Evolutionary conservation across 2,113 vertebrate genomes (phyloP).

Genomic region (Morone chrysops): DNA sequence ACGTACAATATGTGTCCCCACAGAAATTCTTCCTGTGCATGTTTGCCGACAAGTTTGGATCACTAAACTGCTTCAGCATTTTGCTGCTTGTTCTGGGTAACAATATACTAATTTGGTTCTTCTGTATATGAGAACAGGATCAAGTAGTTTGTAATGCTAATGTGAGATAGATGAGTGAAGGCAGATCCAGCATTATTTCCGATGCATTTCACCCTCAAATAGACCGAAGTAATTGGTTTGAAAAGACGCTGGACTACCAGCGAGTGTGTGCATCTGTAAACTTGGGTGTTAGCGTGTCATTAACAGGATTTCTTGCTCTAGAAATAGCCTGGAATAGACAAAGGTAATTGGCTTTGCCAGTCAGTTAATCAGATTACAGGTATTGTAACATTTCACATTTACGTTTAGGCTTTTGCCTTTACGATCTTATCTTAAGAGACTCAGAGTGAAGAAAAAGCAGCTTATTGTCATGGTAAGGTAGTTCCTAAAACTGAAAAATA

Average conservation of each 20-base stretch:
- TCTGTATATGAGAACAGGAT: neutral
- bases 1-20: neutral
- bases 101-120: neutral
- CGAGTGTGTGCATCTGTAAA: constrained; percentile 33
- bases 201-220: neutral
- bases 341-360: constrained; percentile 72
- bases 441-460: constrained; percentile 41
- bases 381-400: constrained; percentile 49
- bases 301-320: constrained; percentile 45
- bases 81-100: neutral
- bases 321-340: constrained; percentile 72
- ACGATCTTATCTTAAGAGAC: constrained; percentile 37
- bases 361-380: constrained; percentile 53
- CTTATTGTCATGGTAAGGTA: constrained; percentile 41
- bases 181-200: no score
- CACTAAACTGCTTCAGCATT: neutral
- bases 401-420: constrained; percentile 36
- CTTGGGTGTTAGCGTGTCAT: constrained; percentile 51
- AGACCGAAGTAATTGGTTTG: constrained; percentile 50
- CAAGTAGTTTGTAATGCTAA: neutral
- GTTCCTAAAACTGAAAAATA: neutral
- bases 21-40: neutral
- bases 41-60: neutral
- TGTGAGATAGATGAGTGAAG: neutral
- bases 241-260: constrained; percentile 10